Conservation (phyloP, 2,113 vertebrate genomes). For the Oceanites oceanicus region DNA sequence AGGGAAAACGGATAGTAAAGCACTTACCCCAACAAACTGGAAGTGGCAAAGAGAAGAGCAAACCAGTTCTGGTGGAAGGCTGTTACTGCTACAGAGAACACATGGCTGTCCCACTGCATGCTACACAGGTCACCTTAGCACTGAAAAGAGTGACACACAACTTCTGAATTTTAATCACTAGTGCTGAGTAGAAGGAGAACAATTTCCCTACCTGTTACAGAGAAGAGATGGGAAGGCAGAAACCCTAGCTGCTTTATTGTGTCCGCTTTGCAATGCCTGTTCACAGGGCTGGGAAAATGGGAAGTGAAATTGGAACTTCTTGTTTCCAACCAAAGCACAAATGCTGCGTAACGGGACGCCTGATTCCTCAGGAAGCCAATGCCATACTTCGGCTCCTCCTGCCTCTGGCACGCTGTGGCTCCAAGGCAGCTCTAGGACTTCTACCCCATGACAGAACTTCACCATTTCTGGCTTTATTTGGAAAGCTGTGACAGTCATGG, state of each 20-base stretch:
- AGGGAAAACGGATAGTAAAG: accelerated
- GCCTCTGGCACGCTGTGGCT: accelerated
- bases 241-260: background rate
- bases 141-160: accelerated
- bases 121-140: background rate
- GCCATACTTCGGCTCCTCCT: accelerated
- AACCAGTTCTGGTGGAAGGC: background rate
- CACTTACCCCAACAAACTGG: background rate
- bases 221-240: background rate
- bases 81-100: background rate
- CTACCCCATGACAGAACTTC: background rate
- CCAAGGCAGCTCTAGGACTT: background rate
- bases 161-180: accelerated
- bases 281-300: background rate
- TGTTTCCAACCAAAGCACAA: background rate
- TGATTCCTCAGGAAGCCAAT: background rate
- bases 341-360: accelerated
- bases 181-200: background rate
- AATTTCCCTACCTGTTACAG: background rate
- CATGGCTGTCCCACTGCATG: background rate
- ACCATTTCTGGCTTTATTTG: background rate
- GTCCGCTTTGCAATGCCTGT: background rate
- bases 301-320: background rate
- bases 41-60: background rate
- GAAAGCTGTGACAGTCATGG: background rate